These are phyloP conservation scores for Aphelocoma californica DNA, from an alignment of 2,797 vertebrate genomes.

Conservation along the genomic window DNA sequence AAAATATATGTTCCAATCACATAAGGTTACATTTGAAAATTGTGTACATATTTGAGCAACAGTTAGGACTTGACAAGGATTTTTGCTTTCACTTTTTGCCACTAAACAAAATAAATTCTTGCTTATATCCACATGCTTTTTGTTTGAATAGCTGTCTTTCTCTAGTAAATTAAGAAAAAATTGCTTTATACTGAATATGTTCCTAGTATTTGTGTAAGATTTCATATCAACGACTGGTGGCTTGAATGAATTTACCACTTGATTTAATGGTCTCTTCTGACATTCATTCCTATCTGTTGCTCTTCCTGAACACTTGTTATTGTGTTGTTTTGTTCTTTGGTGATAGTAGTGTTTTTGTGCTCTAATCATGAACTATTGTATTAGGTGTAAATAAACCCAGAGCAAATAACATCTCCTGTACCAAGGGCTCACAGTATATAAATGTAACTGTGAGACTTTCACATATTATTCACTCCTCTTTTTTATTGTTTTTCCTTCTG, in stretches of 20 bases:
- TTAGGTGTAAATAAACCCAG: background rate
- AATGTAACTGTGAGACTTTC: background rate
- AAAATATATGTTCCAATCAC: background rate
- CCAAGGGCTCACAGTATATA: background rate
- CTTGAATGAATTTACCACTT: background rate
- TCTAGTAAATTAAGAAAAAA: background rate
- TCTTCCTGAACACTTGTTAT: background rate
- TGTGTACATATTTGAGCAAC: background rate
- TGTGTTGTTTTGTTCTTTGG: background rate
- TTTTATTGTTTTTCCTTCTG: background rate
- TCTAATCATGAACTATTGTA: background rate
- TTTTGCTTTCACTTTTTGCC: background rate
- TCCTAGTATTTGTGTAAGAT: background rate
- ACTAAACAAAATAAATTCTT: background rate
- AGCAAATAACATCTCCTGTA: background rate
- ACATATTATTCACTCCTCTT: background rate
- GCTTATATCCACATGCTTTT: background rate
- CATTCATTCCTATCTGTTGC: background rate
- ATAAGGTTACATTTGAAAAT: background rate
- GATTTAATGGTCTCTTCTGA: background rate
- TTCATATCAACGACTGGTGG: background rate
- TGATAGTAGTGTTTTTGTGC: background rate
- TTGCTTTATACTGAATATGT: background rate
- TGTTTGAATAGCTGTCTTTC: background rate
- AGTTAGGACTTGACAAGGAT: accelerated